A percentile compares a stretch with the other conserved stretches of the same genome.
Evolutionary conservation across 2,113 vertebrate species (phyloP).

Genomic region (Donacobius atricapilla): DNA sequence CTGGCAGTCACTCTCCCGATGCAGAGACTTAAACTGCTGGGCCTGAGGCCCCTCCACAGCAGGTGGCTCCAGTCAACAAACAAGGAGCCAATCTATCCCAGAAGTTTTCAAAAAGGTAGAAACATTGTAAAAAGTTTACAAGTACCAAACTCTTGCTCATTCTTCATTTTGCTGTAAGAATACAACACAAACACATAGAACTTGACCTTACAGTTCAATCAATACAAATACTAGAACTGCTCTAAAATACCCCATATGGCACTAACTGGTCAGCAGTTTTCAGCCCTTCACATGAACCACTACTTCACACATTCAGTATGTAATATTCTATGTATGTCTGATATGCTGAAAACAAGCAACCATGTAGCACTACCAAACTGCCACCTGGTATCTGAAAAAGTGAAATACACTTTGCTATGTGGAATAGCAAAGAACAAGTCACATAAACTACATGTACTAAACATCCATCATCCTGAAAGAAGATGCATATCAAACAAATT

Average conservation of each 20-base stretch:
- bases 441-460: not conserved
- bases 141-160: not conserved
- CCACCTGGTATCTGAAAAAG: not conserved
- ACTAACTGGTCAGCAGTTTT: not conserved
- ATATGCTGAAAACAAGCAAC: not conserved
- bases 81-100: not conserved
- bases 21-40: not conserved
- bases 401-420: too few relatives aligned
- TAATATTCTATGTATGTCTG: accelerated
- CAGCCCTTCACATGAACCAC: not conserved
- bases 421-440: not conserved
- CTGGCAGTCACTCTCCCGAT: not conserved
- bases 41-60: not conserved
- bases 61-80: not conserved
- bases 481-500: not conserved
- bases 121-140: not conserved
- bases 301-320: not conserved
- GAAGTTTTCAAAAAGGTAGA: not conserved
- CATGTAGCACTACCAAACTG: not conserved
- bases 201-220: not conserved
- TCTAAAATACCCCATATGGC: not conserved
- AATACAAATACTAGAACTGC: not conserved
- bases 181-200: not conserved
- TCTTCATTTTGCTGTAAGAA: not conserved
- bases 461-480: not conserved